These are phyloP conservation scores for Synanthedon tipuliformis DNA, from an alignment of 2,888 invertebrate species.

Conservation along the genomic window DNA sequence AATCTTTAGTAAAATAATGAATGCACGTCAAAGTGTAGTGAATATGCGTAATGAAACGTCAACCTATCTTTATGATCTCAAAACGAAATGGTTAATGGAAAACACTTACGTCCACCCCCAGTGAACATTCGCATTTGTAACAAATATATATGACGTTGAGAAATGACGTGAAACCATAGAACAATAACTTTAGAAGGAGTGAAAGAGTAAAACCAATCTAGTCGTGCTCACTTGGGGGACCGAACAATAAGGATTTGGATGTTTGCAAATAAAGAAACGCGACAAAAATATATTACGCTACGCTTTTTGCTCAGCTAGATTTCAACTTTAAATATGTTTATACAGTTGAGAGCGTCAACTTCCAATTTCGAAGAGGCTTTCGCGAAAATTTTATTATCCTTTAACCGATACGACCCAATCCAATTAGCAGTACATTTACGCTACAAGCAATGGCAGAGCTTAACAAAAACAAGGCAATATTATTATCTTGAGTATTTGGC, in stretches of 20 bases:
- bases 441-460: constrained; percentile 29
- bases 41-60: constrained; percentile 11
- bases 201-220: constrained; percentile 60
- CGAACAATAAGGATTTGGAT: constrained; percentile 33
- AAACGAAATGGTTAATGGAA: constrained; percentile 30
- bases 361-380: background rate
- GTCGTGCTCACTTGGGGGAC: constrained; percentile 28
- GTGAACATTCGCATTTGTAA: constrained; percentile 20
- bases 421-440: constrained; percentile 42
- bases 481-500: constrained; percentile 40
- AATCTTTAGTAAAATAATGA: background rate
- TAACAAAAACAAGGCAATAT: constrained; percentile 51
- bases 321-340: constrained; percentile 1
- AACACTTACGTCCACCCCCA: constrained; percentile 41
- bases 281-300: constrained; percentile 4
- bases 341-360: background rate
- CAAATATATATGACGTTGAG: constrained; percentile 47
- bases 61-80: constrained; percentile 14
- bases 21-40: background rate
- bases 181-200: constrained; percentile 52
- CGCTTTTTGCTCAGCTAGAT: constrained; percentile 5
- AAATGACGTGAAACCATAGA: constrained; percentile 56
- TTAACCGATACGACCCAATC: constrained; percentile 26
- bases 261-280: constrained; percentile 12
- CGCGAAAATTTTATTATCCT: constrained; percentile 18